Evolutionary conservation across 1,140 invertebrate genomes (phyloP), one percentile per base, ranked within the genome.

Genomic region (Chironomus striatipennis): DNA sequence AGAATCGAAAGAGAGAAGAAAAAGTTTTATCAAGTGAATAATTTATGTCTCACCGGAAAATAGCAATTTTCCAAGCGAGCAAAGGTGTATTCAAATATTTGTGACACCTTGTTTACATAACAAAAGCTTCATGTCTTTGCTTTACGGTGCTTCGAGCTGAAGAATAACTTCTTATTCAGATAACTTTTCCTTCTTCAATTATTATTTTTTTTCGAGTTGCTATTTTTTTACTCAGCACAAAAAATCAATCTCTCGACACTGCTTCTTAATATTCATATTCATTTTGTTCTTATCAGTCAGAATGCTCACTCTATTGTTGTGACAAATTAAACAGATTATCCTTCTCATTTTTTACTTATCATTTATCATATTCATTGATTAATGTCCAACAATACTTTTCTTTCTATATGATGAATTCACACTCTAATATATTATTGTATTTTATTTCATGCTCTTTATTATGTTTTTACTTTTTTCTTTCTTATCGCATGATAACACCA

Each of bases 11-110:
- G n/a, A 57, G 47, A 12, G 47, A 57, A 57, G 47, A 57, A 57
- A 57, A 57, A 57, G 12, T 57, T 57, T 57, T 57, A 15, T n/a
- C 47, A 57, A 57, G 47, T 70, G 65, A 70, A 70, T 70, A 20
- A 70, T 70, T 70, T 70, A 70, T 70, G 17, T 70, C 65, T 70
- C 65, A 70, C 65, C 65, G 65, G 65, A 21, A 70, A 70, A 70
- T 70, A 70, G 20, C 65, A 70, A 70, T 70, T 70, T 70, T 70
- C 65, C 65, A 70, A 70, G 65, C 65, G 65, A 70, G 20, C 65
- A 57, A 57, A 57, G 47, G 47, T 57, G 12, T 57, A 57, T 57
- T 57, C 47, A 57, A 57, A 57, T 57, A 57, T 57, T 57, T 57
- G 47, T 57, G 47, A 57, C 47, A 57, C 47, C 47, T 57, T 57